Base-by-base conservation (phyloP, 2,888 invertebrate species). In the Tinea semifulvella region DNA sequence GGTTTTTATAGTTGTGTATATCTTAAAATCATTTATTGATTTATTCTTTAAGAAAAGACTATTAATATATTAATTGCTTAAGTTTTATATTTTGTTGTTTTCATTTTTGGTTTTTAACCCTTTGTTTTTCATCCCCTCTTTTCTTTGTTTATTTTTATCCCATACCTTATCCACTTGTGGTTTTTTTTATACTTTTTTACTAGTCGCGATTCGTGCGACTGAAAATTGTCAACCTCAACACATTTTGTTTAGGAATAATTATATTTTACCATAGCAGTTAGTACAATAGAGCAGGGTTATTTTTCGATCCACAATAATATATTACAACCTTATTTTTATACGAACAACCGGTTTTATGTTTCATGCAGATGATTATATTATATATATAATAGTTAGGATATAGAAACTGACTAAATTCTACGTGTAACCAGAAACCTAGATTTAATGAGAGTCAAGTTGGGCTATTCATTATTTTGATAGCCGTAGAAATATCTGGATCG, bases 1-100 rank as follows among this genome's bases (percentile, higher is more conserved):
- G 72, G 77, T 79, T 75, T 47, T 79, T 80, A 80, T 77, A 80
- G 79, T 80, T 79, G 77, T 80, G 79, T 80, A 80, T 77, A 79
- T 80, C 79, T 67, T 74, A 69, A 73, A 79, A 79, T 76, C 79
- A 77, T 79, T 77, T 80, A 79, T 77, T 76, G 79, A 79, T 80
- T 79, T 79, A 77, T 75, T 72, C 58, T 71, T 74, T 77, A 79
- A 77, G 79, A 72, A 75, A 69, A 73, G 75, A 73, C 79, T 75
- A 79, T 79, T 80, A 80, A 80, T 80, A 80, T 79, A 80, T 80
- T 77, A 79, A 74, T 64, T 79, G 76, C 77, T 79, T 80, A 80
- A 80, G 80, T 81, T 80, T 80, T 71, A 63, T 36, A 44, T 76
- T 77, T 66, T 61, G 75, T 75, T 75, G 70, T 76, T 79, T 76